Base-by-base conservation (phyloP, 2,888 invertebrate species). In the Nineta flava region DNA sequence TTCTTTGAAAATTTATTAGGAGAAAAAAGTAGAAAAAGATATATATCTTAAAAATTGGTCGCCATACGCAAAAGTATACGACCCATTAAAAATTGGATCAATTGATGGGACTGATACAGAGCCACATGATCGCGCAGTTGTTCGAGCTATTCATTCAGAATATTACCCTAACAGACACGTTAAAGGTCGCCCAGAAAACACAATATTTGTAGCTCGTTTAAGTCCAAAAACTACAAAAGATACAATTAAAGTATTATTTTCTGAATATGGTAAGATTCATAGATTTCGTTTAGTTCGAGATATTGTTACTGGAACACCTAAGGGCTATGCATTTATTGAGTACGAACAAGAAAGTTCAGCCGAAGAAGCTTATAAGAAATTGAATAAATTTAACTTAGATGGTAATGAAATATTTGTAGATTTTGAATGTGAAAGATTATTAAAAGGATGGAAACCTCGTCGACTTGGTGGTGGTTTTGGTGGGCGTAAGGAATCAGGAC, bases 391-490 rank as follows among this genome's bases (percentile, higher is more conserved):
- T 50, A 61, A 65, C 42, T 64, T 91, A 41, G 85, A 87, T 60
- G 81, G 81, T 2, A 71, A 73, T 19, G 75, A 77, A 60, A 69
- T 91, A 31, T 73, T 90, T 58, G 81, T 86, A 2, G 90, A 92
- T 63, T 76, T 74, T 57, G 90, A 90, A 65, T 79, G 78, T 56
- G 83, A 79, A 61, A 71, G 88, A 52, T 60, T 66, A 9, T 62
- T 87, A 58, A 71, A 72, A 51, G 87, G 87, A 2, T 92, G 92
- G 92, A 77, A 80, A 60, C 92, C 92, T 2, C 72, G 92, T 54
- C 67, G 92, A 54, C 68, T 91, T 6, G 92, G 92, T 3, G 92
- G 92, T 13, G 92, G 92, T 12, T 83, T 90, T 61, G 88, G 88
- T 3, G 92, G 92, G 0, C 76, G 74, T 55, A 88, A 85, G 59